phyloP scores from a whole-genome alignment of 2,888 invertebrate genomes.

The Zootermopsis nevadensis region DNA sequence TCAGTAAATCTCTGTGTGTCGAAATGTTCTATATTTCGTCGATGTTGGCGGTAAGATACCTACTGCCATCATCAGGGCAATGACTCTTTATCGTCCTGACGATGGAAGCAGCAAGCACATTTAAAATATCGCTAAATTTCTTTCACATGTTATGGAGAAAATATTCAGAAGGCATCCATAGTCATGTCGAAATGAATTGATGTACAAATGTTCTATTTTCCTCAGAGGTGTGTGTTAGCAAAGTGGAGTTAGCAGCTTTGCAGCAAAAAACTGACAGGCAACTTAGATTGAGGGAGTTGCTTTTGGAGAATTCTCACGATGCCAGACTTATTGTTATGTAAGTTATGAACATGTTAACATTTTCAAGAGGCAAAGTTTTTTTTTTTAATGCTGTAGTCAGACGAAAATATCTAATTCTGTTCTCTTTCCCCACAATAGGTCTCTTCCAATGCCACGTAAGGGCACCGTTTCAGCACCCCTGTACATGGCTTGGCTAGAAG shows the following conservation, averaged over 20 bases:
- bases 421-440: constrained; percentile 45
- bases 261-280: constrained; percentile 92
- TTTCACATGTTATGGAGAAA: no score
- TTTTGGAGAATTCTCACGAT: constrained; percentile 86
- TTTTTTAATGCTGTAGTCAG: no score
- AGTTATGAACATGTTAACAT: constrained; percentile 58
- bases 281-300: constrained; percentile 87
- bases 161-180: no score
- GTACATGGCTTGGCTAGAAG: constrained; percentile 97
- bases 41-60: no score
- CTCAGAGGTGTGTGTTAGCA: constrained; percentile 75
- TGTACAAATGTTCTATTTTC: not conserved
- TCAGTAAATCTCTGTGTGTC: no score
- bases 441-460: constrained; percentile 53
- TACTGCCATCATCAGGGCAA: no score
- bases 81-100: no score
- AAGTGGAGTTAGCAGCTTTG: constrained; percentile 77
- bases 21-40: no score
- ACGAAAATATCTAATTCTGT: not conserved
- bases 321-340: constrained; percentile 96
- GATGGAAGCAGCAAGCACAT: no score
- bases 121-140: no score
- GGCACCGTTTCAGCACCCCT: constrained; percentile 90
- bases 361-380: no score
- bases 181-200: not conserved